Evolutionary conservation across 2,888 invertebrate species (phyloP).

Genomic region (Chouioia cunea): DNA sequence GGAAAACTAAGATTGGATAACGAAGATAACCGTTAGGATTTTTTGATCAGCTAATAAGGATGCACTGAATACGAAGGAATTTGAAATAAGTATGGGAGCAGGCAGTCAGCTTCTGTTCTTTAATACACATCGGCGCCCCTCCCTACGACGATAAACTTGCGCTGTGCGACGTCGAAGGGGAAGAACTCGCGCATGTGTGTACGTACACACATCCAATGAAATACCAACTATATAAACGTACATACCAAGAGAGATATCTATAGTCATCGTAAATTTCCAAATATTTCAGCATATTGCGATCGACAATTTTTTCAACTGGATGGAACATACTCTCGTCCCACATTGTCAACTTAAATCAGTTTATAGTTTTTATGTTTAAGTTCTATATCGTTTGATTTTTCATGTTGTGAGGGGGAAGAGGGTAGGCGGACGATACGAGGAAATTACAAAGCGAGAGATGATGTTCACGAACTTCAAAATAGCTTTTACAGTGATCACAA

Average conservation of each 20-base stretch:
- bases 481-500: too few species aligned
- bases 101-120: conserved; percentile 29
- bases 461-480: too few species aligned
- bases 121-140: conserved; percentile 34
- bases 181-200: conserved; percentile 8
- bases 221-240: not conserved
- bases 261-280: not conserved
- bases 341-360: not conserved
- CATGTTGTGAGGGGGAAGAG: too few species aligned
- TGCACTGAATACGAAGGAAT: conserved; percentile 33
- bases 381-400: too few species aligned
- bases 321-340: conserved; percentile 23
- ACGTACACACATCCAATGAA: not conserved
- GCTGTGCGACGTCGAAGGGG: conserved; percentile 13
- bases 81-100: conserved; percentile 29
- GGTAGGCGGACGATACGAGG: too few species aligned
- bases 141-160: conserved; percentile 32
- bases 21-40: not conserved
- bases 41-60: conserved; percentile 5
- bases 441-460: too few species aligned
- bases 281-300: conserved; percentile 8
- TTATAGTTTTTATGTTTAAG: too few species aligned
- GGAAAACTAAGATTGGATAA: not conserved
- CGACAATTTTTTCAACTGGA: conserved; percentile 20
- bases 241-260: conserved; percentile 1